Base-by-base conservation (phyloP, 2,888 invertebrate genomes). In the Carcina quercana region DNA sequence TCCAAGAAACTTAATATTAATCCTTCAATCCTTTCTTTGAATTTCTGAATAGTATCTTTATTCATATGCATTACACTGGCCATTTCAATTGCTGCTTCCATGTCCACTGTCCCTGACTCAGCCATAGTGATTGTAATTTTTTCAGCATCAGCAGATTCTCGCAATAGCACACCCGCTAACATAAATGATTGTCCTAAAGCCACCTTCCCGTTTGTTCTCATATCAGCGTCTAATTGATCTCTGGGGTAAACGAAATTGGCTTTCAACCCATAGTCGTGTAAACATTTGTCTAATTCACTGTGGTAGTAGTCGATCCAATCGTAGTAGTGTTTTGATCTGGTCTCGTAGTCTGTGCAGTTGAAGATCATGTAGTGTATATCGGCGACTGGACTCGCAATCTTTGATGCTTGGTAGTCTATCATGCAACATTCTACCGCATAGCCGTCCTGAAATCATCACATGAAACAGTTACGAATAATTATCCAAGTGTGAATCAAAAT, bases 331-430 rank as follows among this genome's bases (percentile, higher is more conserved):
- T 50, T 33, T 0, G 28, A 13, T 14, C 65, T 51, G 0, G 48
- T 48, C 10, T 47, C 44, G n/a, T 68, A 44, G 24, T 61, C 48
- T 0, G 61, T 61, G 26, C 64, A 58, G 36, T 52, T 61, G 32
- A 65, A 61, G 8, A 67, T 35, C 40, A 61, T 38, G 42, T 55
- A 62, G 3, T 58, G 42, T 0, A 69, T 13, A 13, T 68, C 68
- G 3, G 32, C 31, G 0, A 40, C 59, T 3, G 67, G 67, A 10
- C 38, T 59, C 3, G 40, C 42, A 32, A 49, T 51, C 26, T 32
- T 55, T 0, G 54, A 43, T 8, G 53, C 2, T 36, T 69, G 68
- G 34, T 63, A 68, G 42, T 68, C 68, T 3, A 68, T 53, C 38
- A 67, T 42, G 0, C 65, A 40, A 8, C 51, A 53, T 3, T 59